Base-by-base conservation (phyloP, 2,113 vertebrate species). In the Tenebrosternarchus preto region DNA sequence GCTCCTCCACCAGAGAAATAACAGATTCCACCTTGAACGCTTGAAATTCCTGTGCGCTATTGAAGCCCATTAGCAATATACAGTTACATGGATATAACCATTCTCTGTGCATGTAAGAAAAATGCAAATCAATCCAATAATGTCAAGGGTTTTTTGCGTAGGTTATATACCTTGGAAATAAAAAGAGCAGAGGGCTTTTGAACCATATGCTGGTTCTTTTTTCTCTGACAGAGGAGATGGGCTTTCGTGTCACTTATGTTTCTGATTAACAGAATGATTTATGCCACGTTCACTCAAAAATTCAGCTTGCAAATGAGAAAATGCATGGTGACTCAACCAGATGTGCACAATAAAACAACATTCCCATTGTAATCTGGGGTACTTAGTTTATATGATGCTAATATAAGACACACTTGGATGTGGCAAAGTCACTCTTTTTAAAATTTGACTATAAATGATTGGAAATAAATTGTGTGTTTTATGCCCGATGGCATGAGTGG, bases 231-330 rank as follows among this genome's bases (percentile, higher is more conserved):
- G 95, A 95, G 95, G 87, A 93, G 93, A 98, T 96, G 98, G 96
- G 96, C 95, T 95, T 97, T 94, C 93, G 92, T 95, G 96, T 99
- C 98, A 99, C 96, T 99, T 98, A 98, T 96, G 96, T 95, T 98
- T 98, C 98, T 98, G 97, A 98, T 99, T 99, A 98, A 96, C 95
- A 95, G 95, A 95, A 96, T 99, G 98, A 99, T 98, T 99, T 99
- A 99, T 99, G 98, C 96, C 98, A 97, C 96, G 95, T 97, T 97
- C 96, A 94, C 95, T 99, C 97, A 97, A 96, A 98, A 98, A 97
- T 96, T 95, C 95, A 95, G 95, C 95, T 95, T 95, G 96, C 95
- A 94, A 98, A 98, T 96, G 96, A 95, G 95, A 96, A 99, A 98
- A 98, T 97, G 96, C 95, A 95, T 95, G 96, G 95, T 97, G 97